Evolutionary conservation across 2,888 invertebrate genomes (phyloP), one percentile per base, ranked within the genome.

Genomic region (Nemotelus nigrinus): DNA sequence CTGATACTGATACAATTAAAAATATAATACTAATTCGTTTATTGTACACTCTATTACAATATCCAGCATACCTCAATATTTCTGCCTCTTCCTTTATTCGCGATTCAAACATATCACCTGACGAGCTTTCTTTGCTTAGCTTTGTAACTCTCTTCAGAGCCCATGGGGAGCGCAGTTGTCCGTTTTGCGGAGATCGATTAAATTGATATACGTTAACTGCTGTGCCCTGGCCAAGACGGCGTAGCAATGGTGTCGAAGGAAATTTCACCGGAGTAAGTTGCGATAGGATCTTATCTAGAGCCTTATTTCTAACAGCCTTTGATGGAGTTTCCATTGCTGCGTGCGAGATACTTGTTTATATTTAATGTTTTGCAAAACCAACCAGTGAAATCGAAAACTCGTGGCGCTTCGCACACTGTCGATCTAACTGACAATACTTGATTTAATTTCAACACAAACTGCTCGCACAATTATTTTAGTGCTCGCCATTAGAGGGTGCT

Each of bases 81-180:
- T 92, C 89, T 0, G 94, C 95, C 86, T 96, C 96, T 0, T 89
- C 88, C 79, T 90, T 87, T 58, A 95, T 87, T 1, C 94, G 89
- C 41, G 90, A 88, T 70, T 89, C 89, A 75, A 83, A 84, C 3
- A 84, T 3, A 8, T 82, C 80, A 82, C 82, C 2, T 80, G 80
- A 4, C 82, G 77, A 60, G 3, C 7, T 80, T 81, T 88, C 89
- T 39, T 88, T 88, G 2, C 86, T 86, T 71, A 88, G 89, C 81
- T 90, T 90, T 1, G 85, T 84, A 1, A 94, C 84, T 86, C 93
- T 92, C 84, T 96, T 96, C 0, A 96, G 88, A 0, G 95, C 96
- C 96, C 96, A 96, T 0, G 96, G 96, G 0, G 96, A 96, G n/a
- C 91, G 89, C 0, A 89, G 86, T 81, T 90, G 89, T 5, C 93